phyloP scores from a whole-genome alignment of 2,888 invertebrate genomes.

The Tipula unca region DNA sequence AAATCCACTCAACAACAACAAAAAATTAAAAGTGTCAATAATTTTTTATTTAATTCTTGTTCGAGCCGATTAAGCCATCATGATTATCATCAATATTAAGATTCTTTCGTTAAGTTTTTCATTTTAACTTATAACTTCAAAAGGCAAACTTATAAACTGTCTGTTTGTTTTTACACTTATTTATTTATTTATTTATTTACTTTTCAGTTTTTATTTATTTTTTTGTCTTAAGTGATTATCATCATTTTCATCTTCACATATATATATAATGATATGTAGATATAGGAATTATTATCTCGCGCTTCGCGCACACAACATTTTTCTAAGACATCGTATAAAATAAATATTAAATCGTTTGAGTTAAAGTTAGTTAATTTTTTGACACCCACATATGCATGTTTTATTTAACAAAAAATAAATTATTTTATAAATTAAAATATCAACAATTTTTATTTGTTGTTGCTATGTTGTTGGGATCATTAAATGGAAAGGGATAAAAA shows the following conservation, averaged over 20 bases:
- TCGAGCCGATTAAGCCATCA: not conserved
- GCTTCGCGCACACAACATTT: not conserved
- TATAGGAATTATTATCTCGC: not conserved
- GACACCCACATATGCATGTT: constrained; percentile 8
- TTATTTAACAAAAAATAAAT: not conserved
- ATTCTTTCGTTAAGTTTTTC: constrained; percentile 1
- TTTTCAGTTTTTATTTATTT: not conserved
- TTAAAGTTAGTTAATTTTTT: constrained; percentile 4
- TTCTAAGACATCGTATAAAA: constrained; percentile 2
- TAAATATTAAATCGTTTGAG: constrained; percentile 14
- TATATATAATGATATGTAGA: not conserved
- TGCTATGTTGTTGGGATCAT: not conserved
- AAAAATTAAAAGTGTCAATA: not conserved
- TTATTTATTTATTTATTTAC: not conserved
- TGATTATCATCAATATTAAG: constrained; percentile 8
- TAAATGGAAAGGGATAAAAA: not conserved
- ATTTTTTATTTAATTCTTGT: not conserved
- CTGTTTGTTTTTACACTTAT: not conserved
- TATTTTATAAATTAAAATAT: not conserved
- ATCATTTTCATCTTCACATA: constrained; percentile 9
- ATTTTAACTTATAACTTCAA: not conserved
- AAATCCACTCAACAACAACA: not conserved
- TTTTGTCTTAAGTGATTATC: not conserved
- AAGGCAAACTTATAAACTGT: not conserved
- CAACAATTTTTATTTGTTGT: not conserved